Evolutionary conservation across 1,140 invertebrate species (phyloP).

Genomic region (Caerostris extrusa): DNA sequence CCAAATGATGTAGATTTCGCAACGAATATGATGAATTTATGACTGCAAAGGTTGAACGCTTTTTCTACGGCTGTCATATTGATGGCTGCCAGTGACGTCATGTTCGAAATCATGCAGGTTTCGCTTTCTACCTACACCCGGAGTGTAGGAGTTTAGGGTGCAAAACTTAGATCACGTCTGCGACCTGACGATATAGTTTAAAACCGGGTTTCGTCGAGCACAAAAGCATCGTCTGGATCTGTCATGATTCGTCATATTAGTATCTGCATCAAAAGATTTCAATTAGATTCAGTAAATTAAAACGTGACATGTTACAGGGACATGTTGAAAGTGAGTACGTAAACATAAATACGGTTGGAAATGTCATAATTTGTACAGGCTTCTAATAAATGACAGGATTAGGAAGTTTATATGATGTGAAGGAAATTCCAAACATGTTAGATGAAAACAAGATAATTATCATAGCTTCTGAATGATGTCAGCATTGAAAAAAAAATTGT

Average conservation of each 20-base stretch:
- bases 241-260: constrained; percentile 3
- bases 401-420: no score
- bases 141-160: background rate
- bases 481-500: no score
- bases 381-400: background rate
- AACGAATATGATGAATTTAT: constrained; percentile 31
- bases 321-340: background rate
- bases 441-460: no score
- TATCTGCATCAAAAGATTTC: background rate
- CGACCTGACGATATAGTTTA: background rate
- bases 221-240: background rate
- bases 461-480: no score
- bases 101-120: background rate
- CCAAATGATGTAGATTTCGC: constrained; percentile 3
- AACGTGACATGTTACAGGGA: background rate
- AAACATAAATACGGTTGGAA: background rate
- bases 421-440: no score
- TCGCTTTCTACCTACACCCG: background rate
- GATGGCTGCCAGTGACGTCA: constrained; percentile 18
- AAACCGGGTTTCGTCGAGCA: background rate
- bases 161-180: background rate
- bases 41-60: background rate
- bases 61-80: background rate
- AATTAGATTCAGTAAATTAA: constrained; percentile 25
- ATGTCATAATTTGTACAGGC: background rate